Percentiles rank a stretch among this genome's conserved stretches.
These are phyloP conservation scores for Hydriomena furcata DNA, from an alignment of 2,888 invertebrate genomes.

Conservation along the genomic window DNA sequence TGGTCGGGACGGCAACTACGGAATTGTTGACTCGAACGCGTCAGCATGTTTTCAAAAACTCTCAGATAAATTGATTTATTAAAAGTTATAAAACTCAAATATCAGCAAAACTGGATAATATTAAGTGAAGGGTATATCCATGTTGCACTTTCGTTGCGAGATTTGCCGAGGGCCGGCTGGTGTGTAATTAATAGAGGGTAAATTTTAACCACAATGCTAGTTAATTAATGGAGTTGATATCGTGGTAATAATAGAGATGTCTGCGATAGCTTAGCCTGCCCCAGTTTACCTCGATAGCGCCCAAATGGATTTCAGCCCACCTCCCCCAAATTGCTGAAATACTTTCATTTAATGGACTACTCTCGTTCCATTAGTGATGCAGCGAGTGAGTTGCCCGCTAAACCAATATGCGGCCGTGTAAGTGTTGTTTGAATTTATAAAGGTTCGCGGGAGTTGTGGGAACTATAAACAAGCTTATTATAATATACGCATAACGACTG, in stretches of 20 bases:
- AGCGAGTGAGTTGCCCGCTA: conserved; percentile 34
- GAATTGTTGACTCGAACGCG: conserved; percentile 63
- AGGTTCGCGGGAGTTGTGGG: conserved; percentile 21
- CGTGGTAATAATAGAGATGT: conserved; percentile 63
- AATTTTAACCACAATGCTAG: conserved; percentile 74
- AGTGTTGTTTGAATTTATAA: conserved; percentile 38
- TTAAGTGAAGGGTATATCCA: conserved; percentile 50
- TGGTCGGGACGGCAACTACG: conserved; percentile 67
- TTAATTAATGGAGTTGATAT: conserved; percentile 77
- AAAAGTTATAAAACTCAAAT: conserved; percentile 14
- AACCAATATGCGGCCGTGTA: conserved; percentile 28
- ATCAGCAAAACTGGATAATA: background rate
- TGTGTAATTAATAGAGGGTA: conserved; percentile 70
- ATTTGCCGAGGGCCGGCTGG: conserved; percentile 49
- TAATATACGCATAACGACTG: conserved; percentile 20
- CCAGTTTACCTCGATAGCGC: conserved; percentile 52
- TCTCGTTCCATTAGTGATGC: conserved; percentile 52
- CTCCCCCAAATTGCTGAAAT: conserved; percentile 50
- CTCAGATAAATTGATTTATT: conserved; percentile 32
- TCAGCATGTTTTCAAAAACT: conserved; percentile 48
- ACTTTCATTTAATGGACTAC: conserved; percentile 53
- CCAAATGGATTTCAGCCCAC: conserved; percentile 61
- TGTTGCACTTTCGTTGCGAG: conserved; percentile 37
- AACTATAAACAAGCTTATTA: conserved; percentile 16
- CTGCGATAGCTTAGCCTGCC: conserved; percentile 47